Conservation (phyloP, 2,888 invertebrate genomes). For the Drosophila longiperda region DNA sequence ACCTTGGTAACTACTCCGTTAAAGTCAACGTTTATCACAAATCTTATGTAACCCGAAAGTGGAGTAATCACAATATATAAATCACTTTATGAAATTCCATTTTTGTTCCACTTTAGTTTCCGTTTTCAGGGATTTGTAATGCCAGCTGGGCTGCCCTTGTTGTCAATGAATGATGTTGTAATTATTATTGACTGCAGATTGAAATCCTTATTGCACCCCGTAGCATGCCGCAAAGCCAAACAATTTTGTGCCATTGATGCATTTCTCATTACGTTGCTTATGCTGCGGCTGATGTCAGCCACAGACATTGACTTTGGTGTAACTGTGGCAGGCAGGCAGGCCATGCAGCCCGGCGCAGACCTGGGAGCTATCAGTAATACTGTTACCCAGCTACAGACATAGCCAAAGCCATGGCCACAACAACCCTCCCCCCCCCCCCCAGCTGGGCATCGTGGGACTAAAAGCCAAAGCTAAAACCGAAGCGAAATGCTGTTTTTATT, state of each 20-base stretch:
- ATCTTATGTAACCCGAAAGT: neutral
- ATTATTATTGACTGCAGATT: slow-evolving; percentile 37
- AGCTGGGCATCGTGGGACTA: slow-evolving; percentile 16
- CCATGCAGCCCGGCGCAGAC: slow-evolving; percentile 5
- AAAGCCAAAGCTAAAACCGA: slow-evolving; percentile 44
- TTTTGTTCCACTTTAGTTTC: neutral
- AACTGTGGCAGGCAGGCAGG: slow-evolving; percentile 62
- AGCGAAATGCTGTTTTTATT: slow-evolving; percentile 75
- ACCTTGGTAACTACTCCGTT: neutral
- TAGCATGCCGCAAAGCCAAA: slow-evolving; percentile 33
- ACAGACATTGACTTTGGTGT: slow-evolving; percentile 75
- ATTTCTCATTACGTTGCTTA: slow-evolving; percentile 60
- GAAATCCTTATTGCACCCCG: slow-evolving; percentile 15
- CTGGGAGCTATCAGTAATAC: slow-evolving; percentile 65
- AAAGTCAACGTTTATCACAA: neutral
- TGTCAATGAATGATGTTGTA: slow-evolving; percentile 16
- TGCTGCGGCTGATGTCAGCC: slow-evolving; percentile 58
- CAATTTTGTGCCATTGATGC: slow-evolving; percentile 62
- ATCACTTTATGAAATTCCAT: neutral
- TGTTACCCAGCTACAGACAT: slow-evolving; percentile 30
- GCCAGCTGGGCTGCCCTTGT: slow-evolving; percentile 15
- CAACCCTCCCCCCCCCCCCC: slow-evolving; percentile 10
- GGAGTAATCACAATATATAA: neutral
- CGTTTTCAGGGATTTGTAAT: slow-evolving; percentile 6
- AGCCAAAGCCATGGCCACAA: slow-evolving; percentile 41